phyloP scores from a whole-genome alignment of 37 sponge, comb jelly and placozoan genomes.

The Ephydatia muelleri region DNA sequence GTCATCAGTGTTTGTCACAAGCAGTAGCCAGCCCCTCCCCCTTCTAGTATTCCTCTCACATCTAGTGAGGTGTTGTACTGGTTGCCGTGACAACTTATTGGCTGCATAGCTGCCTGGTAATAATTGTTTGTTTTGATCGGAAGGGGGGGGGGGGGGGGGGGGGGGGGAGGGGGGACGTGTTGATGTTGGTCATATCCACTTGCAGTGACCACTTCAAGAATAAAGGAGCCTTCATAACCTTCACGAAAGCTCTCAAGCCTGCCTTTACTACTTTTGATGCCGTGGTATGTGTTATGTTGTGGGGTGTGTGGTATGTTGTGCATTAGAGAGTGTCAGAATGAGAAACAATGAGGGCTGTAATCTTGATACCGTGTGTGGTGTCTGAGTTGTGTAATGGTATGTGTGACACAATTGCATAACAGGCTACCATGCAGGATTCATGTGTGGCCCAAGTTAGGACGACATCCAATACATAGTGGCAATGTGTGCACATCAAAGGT shows the following conservation, averaged over 20 bases:
- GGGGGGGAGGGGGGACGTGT: not conserved
- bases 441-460: too few relatives aligned
- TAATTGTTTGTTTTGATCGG: too few relatives aligned
- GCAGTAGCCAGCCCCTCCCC: too few relatives aligned
- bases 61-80: not conserved
- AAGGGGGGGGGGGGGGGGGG: not conserved
- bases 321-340: not conserved
- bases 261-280: slow-evolving; percentile 90
- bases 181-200: too few relatives aligned
- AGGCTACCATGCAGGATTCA: not conserved
- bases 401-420: not conserved
- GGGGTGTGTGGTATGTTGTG: not conserved
- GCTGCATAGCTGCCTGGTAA: not conserved
- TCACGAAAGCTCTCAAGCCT: slow-evolving; percentile 79
- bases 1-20: too few relatives aligned
- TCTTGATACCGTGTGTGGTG: not conserved
- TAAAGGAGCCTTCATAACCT: slow-evolving; percentile 95
- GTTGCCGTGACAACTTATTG: not conserved
- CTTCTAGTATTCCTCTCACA: not conserved
- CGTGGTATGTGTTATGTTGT: slow-evolving; percentile 68
- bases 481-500: too few relatives aligned
- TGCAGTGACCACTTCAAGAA: slow-evolving; percentile 97
- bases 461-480: too few relatives aligned
- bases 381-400: not conserved
- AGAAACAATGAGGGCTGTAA: not conserved